phyloP scores from a whole-genome alignment of 2,888 invertebrate genomes.

The Lagria hirta region DNA sequence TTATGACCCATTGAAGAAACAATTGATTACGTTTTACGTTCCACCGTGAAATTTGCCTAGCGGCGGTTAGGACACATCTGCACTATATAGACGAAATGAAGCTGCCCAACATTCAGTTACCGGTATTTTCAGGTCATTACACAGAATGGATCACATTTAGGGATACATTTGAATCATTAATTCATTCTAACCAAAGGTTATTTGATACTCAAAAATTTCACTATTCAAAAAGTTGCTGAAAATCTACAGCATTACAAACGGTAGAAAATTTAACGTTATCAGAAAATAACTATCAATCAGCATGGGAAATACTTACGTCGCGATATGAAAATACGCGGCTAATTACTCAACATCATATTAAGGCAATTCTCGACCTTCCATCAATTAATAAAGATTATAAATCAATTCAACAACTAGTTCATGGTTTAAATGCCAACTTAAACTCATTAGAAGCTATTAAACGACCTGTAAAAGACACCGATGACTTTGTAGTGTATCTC shows the following conservation, averaged over 20 bases:
- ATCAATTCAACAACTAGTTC: background rate
- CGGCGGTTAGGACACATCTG: no score
- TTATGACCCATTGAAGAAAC: no score
- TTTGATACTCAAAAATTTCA: slow-evolving; percentile 11
- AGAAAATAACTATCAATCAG: slow-evolving; percentile 4
- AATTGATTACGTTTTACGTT: no score
- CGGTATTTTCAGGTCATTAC: slow-evolving; percentile 3
- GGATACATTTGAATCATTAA: slow-evolving; percentile 2
- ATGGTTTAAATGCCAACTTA: background rate
- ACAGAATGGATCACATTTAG: slow-evolving; percentile 6
- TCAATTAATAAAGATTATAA: background rate
- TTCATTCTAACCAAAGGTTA: background rate
- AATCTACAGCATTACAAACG: background rate
- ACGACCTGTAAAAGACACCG: background rate
- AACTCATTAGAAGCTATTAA: background rate
- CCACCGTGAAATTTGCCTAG: no score
- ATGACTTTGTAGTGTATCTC: background rate
- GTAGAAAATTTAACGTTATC: slow-evolving; percentile 1
- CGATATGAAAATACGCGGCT: slow-evolving; percentile 6
- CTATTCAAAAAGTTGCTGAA: slow-evolving; percentile 7
- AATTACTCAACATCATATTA: background rate
- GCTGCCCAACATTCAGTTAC: slow-evolving; percentile 4
- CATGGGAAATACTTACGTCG: slow-evolving; percentile 1
- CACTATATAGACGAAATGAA: slow-evolving; percentile 1
- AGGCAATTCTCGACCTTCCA: background rate